Base-by-base conservation (phyloP, 2,113 vertebrate species). In the Pardalotus punctatus region DNA sequence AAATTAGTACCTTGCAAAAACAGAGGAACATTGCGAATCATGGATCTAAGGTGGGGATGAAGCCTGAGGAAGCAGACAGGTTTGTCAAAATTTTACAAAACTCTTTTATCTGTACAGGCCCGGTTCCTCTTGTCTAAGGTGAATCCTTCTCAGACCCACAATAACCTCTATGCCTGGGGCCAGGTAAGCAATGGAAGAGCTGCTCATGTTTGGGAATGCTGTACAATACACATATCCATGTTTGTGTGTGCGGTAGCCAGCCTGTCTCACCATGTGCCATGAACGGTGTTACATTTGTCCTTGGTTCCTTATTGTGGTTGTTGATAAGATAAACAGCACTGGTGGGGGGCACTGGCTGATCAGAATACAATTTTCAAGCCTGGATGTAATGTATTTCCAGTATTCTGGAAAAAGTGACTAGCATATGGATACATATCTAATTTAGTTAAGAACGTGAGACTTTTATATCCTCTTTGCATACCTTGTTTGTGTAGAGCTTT, bases 131-230 rank as follows among this genome's bases (percentile, higher is more conserved):
- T 99, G 86, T 99, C 99, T 50, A 99, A 99, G 98, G 99, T 99
- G 97, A 99, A 99, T 95, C 99, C 99, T 35, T 99, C 99, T 40
- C 99, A 99, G 98, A 99, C 99, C 33, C 99, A 99, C 98, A 99
- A 99, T 97, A 99, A 99, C 97, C 97, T 99, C 74, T 99, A 99
- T 58, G 97, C 98, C 4, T 99, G 99, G 99, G 99, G 99, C 94
- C 99, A 99, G 99, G 99, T 99, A 96, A 96, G 97, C 91, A 76
- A 22, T 69, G 53, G 48, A 81, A 65, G 54, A 83, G 25, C 38
- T 91, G 47, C 65, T 79, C 4, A 0, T 14, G 20, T 79, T 42
- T 48, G 43, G 27, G 47, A 71, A 43, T 69, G 22, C 31, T 42
- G 9, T 45, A 56, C 85, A 84, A 47, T 24, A n/a, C 12, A 6